Conservation (phyloP, 2,113 vertebrate genomes). For the Platanista minor region DNA sequence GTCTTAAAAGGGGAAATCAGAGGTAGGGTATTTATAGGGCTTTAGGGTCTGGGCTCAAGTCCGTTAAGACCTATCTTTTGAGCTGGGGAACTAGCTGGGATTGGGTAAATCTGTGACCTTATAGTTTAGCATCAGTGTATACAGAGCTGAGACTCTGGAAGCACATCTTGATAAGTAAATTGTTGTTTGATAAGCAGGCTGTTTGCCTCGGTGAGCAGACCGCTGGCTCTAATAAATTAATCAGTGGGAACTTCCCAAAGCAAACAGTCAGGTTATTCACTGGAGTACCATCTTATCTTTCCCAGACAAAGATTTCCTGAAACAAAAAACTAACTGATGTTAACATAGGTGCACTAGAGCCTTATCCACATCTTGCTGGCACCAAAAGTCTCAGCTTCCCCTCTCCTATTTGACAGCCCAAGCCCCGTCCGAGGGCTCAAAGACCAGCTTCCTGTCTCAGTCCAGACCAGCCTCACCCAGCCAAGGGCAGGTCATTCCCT, state of each 20-base stretch:
- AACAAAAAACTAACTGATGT: neutral
- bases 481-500: neutral
- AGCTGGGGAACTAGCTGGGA: neutral
- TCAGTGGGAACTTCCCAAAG: constrained; percentile 15
- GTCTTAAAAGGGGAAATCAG: neutral
- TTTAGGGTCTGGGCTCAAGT: neutral
- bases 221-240: neutral
- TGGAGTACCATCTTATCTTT: neutral
- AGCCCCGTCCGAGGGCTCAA: neutral
- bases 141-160: neutral
- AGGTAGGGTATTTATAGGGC: neutral
- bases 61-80: neutral
- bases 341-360: neutral
- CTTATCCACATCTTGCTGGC: neutral
- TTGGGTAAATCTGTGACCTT: neutral
- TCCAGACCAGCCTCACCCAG: neutral
- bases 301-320: neutral
- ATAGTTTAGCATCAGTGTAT: neutral
- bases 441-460: neutral
- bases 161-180: neutral
- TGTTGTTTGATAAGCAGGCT: constrained; percentile 24
- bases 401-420: neutral
- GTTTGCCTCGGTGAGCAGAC: neutral
- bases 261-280: neutral
- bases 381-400: neutral